Conservation (phyloP, 1,140 invertebrate genomes). For the Probaryconus sp. region DNA sequence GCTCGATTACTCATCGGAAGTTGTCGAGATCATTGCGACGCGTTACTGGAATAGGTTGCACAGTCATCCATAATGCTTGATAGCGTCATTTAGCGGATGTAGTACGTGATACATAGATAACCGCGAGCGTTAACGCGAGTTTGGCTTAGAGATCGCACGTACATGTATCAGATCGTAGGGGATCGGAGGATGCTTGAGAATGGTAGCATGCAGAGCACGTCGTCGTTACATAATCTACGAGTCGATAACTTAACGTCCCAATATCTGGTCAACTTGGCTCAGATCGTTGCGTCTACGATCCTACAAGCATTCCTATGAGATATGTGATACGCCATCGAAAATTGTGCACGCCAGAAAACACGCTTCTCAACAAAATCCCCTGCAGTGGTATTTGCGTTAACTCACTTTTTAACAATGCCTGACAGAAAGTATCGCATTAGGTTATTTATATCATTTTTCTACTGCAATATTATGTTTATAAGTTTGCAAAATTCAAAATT, state of each 20-base stretch:
- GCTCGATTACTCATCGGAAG: constrained; percentile 46
- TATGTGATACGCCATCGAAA: constrained; percentile 33
- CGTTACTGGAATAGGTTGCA: constrained; percentile 25
- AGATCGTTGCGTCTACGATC: constrained; percentile 27
- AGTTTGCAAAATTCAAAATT: too few species aligned
- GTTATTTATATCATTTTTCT: too few species aligned
- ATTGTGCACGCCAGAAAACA: constrained; percentile 9
- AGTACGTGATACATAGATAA: constrained; percentile 57
- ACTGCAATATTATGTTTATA: too few species aligned
- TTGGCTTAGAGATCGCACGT: constrained; percentile 51
- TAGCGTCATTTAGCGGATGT: constrained; percentile 56
- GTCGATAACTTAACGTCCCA: constrained; percentile 55
- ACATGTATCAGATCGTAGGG: constrained; percentile 52
- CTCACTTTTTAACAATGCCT: too few species aligned
- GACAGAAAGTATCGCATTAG: too few species aligned
- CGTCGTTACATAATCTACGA: constrained; percentile 58
- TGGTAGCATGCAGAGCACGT: constrained; percentile 52
- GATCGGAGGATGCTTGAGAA: constrained; percentile 50
- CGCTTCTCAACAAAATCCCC: background rate
- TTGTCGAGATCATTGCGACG: constrained; percentile 38
- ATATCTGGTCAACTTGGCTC: constrained; percentile 51
- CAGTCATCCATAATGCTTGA: constrained; percentile 55
- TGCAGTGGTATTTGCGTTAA: constrained; percentile 12
- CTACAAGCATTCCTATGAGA: constrained; percentile 29
- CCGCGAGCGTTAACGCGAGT: constrained; percentile 54